phyloP scores from a whole-genome alignment of 2,797 vertebrate genomes.

The Leptoclinus maculatus region DNA sequence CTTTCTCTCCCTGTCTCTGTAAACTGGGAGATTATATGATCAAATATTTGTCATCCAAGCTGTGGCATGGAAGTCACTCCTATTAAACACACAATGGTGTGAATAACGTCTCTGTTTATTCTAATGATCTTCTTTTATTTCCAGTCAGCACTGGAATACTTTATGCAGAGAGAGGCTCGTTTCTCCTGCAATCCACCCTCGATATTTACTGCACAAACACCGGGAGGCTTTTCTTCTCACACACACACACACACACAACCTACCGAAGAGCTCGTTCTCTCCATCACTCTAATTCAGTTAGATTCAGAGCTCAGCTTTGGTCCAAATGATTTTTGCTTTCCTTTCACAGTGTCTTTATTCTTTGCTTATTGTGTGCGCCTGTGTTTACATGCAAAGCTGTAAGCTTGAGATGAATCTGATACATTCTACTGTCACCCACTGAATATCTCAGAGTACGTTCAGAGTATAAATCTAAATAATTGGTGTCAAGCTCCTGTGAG shows the following conservation, averaged over 20 bases:
- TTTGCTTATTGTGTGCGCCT: constrained; percentile 1
- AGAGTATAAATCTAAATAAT: constrained; percentile 22
- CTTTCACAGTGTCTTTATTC: constrained; percentile 4
- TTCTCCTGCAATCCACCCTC: not conserved
- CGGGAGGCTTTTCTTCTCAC: constrained; percentile 1
- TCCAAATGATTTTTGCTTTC: not conserved
- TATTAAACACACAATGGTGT: not conserved
- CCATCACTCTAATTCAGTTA: constrained; percentile 10
- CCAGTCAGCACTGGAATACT: not conserved
- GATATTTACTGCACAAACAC: constrained; percentile 32
- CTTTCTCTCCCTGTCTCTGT: not conserved
- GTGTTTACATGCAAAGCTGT: constrained; percentile 5
- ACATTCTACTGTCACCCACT: not conserved
- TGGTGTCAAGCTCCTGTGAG: constrained; percentile 21
- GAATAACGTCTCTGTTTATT: not conserved
- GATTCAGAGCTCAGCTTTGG: constrained; percentile 19
- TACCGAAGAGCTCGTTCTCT: constrained; percentile 4
- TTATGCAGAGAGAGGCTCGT: not conserved
- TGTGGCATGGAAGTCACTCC: not conserved
- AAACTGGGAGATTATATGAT: constrained; percentile 26
- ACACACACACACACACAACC: constrained; percentile 4
- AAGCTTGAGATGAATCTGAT: constrained; percentile 22
- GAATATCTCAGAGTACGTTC: not conserved
- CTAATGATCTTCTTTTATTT: not conserved
- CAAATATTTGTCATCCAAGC: constrained; percentile 45